These are phyloP conservation scores for Platycheirus albimanus DNA, from an alignment of 2,888 invertebrate species.

Conservation along the genomic window DNA sequence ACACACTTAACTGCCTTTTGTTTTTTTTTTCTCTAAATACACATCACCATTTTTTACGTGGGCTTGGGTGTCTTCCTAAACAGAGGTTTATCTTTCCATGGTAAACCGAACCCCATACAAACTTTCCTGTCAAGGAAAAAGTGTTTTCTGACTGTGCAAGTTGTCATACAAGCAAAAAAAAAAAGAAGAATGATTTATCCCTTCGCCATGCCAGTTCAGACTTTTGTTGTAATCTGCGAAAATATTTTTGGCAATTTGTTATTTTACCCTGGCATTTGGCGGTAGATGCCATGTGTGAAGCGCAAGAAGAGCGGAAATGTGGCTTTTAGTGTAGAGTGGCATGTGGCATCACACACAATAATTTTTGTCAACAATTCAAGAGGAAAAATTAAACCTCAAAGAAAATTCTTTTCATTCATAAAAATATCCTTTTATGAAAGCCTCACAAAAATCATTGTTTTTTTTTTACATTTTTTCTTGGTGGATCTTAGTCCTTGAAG, in stretches of 20 bases:
- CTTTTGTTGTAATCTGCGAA: slow-evolving; percentile 11
- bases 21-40: too few relatives aligned
- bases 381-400: not conserved
- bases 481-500: too few relatives aligned
- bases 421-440: slow-evolving; percentile 11
- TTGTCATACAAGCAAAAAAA: not conserved
- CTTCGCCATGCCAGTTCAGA: slow-evolving; percentile 8
- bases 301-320: not conserved
- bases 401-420: slow-evolving; percentile 10
- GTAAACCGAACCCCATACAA: too few relatives aligned
- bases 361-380: not conserved
- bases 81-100: too few relatives aligned
- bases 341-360: not conserved
- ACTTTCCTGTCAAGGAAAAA: slow-evolving; percentile 1
- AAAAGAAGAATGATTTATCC: slow-evolving; percentile 27
- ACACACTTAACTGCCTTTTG: too few relatives aligned
- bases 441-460: too few relatives aligned
- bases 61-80: too few relatives aligned
- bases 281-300: slow-evolving; percentile 3
- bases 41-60: too few relatives aligned
- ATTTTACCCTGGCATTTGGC: slow-evolving; percentile 6
- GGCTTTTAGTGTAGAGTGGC: not conserved
- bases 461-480: too few relatives aligned
- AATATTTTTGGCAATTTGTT: slow-evolving; percentile 32
- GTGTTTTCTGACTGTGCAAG: slow-evolving; percentile 12